Evolutionary conservation across 2,797 vertebrate species (phyloP).

Genomic region (Cercopithecus mitis): DNA sequence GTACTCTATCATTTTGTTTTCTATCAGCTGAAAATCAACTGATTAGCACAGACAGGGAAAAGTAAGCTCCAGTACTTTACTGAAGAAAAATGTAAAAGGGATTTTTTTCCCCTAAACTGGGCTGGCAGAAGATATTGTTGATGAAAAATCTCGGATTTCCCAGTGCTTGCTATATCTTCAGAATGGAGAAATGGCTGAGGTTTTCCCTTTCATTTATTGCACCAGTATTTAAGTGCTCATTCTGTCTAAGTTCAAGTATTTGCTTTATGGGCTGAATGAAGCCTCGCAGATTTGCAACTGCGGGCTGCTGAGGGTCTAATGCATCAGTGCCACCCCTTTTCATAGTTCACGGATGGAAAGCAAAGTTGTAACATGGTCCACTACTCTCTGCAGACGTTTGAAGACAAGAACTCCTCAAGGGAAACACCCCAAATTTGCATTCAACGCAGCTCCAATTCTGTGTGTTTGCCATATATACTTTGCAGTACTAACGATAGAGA

Average conservation of each 20-base stretch:
- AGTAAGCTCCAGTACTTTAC: not conserved
- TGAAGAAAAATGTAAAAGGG: not conserved
- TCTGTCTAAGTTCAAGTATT: not conserved
- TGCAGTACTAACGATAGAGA: not conserved
- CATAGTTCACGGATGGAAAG: not conserved
- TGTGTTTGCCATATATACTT: not conserved
- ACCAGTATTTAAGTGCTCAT: not conserved
- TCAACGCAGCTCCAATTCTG: not conserved
- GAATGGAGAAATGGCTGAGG: not conserved
- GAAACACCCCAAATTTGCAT: not conserved
- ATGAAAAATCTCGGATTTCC: not conserved
- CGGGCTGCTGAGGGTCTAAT: not conserved
- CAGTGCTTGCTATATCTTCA: not conserved
- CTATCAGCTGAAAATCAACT: not conserved
- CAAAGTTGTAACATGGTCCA: not conserved
- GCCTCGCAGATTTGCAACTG: not conserved
- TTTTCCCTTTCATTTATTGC: not conserved
- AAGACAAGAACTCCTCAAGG: not conserved
- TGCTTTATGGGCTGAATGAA: not conserved
- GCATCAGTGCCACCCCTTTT: not conserved
- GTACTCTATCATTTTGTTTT: not conserved
- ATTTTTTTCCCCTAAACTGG: not conserved
- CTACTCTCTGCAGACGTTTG: not conserved
- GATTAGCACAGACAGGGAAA: not conserved
- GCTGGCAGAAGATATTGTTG: not conserved